phyloP scores from a whole-genome alignment of 2,888 invertebrate genomes.

The Coremacera marginata region DNA sequence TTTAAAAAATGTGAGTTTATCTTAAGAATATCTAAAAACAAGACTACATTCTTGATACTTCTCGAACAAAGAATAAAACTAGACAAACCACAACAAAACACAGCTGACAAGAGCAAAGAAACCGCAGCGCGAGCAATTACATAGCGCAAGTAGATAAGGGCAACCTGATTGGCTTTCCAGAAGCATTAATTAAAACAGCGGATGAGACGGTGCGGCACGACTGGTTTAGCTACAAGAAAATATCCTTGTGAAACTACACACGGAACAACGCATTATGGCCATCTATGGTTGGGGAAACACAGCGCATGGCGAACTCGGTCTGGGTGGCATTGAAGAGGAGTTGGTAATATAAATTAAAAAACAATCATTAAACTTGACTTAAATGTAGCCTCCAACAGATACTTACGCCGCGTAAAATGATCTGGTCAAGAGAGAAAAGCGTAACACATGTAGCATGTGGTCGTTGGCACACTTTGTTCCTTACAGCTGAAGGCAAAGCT shows the following conservation, averaged over 20 bases:
- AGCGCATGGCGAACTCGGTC: slow-evolving; percentile 81
- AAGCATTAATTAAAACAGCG: not conserved
- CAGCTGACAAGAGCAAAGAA: not conserved
- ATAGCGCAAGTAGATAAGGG: not conserved
- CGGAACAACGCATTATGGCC: slow-evolving; percentile 54
- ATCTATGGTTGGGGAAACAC: slow-evolving; percentile 85
- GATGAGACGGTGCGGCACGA: not conserved
- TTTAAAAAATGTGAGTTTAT: not conserved
- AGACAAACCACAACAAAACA: not conserved
- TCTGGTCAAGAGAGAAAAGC: slow-evolving; percentile 73
- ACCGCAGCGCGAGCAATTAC: not conserved
- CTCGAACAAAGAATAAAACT: not conserved
- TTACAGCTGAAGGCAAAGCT: slow-evolving; percentile 82
- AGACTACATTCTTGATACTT: not conserved
- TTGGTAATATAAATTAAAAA: slow-evolving; percentile 63
- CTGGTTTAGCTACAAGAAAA: not conserved
- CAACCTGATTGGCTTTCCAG: not conserved
- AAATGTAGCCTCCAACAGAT: slow-evolving; percentile 69
- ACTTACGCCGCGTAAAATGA: slow-evolving; percentile 73
- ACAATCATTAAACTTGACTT: not conserved
- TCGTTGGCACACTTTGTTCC: slow-evolving; percentile 83
- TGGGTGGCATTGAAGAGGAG: slow-evolving; percentile 83
- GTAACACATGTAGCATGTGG: slow-evolving; percentile 79
- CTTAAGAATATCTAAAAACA: not conserved
- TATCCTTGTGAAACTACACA: no score